These are phyloP conservation scores for Anser brachyrhynchus DNA, from an alignment of 2,113 vertebrate species.

Conservation along the genomic window DNA sequence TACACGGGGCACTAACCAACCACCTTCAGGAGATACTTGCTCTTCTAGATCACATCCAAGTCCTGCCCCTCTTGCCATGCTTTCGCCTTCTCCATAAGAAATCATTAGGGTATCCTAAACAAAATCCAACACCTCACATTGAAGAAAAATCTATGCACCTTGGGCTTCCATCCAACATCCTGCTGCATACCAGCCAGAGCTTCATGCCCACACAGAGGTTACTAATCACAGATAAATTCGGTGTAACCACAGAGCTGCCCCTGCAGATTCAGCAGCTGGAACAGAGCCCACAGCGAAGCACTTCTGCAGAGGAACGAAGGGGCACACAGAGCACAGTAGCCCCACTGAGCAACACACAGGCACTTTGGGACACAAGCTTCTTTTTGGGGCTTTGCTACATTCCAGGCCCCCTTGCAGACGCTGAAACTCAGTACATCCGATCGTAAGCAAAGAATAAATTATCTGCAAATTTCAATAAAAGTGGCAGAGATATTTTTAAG, in stretches of 20 bases:
- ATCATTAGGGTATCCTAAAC: neutral
- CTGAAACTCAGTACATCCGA: neutral
- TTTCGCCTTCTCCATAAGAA: neutral
- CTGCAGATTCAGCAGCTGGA: neutral
- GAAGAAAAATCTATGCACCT: neutral
- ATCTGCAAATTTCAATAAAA: neutral
- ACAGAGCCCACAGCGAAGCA: neutral
- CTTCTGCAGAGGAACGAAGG: neutral
- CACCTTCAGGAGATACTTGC: neutral
- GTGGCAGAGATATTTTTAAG: neutral
- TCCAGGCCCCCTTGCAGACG: neutral
- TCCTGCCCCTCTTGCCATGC: neutral
- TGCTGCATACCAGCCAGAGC: neutral
- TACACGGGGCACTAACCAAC: neutral
- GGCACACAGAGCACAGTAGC: neutral
- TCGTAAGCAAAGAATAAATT: neutral
- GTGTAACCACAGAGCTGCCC: neutral
- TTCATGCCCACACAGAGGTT: neutral
- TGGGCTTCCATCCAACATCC: neutral
- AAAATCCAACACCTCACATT: neutral
- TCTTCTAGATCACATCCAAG: neutral
- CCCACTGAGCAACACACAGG: accelerated
- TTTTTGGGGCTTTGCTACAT: accelerated
- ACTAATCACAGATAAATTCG: neutral
- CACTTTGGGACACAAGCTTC: neutral